Conservation (phyloP, 2,113 vertebrate species). For the Rhineura floridana region DNA sequence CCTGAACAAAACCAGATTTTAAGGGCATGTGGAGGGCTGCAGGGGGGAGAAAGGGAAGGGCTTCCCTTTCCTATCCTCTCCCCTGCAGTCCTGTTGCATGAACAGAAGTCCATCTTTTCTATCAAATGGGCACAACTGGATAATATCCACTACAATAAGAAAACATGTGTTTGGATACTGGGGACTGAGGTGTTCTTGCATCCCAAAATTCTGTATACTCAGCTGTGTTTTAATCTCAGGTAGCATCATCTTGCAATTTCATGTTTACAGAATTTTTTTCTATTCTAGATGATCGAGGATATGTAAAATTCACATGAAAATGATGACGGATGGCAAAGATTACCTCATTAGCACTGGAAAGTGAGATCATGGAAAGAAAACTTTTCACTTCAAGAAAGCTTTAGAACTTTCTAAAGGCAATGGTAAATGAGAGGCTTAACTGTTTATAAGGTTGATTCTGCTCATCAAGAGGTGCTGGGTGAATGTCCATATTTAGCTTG, state of each 20-base stretch:
- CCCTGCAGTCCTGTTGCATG: too few species aligned
- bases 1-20: too few species aligned
- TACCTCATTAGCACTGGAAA: not conserved
- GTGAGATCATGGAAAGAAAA: not conserved
- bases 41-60: too few species aligned
- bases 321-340: not conserved
- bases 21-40: too few species aligned
- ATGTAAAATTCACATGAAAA: not conserved
- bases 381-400: not conserved
- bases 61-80: too few species aligned
- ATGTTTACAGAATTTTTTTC: not conserved
- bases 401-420: not conserved
- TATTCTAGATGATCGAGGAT: not conserved
- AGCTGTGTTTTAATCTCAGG: not conserved
- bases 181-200: fast-evolving
- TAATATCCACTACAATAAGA: not conserved
- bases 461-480: constrained; percentile 15
- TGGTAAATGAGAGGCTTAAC: not conserved
- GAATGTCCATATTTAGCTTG: not conserved
- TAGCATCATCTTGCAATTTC: not conserved
- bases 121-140: too few species aligned
- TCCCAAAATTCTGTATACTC: not conserved
- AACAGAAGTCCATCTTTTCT: too few species aligned
- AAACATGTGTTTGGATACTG: not conserved
- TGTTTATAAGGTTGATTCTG: not conserved